Percentiles rank a stretch among this genome's conserved stretches.
Evolutionary conservation across 1,140 invertebrate genomes (phyloP).

Genomic region (Saccostrea echinata): DNA sequence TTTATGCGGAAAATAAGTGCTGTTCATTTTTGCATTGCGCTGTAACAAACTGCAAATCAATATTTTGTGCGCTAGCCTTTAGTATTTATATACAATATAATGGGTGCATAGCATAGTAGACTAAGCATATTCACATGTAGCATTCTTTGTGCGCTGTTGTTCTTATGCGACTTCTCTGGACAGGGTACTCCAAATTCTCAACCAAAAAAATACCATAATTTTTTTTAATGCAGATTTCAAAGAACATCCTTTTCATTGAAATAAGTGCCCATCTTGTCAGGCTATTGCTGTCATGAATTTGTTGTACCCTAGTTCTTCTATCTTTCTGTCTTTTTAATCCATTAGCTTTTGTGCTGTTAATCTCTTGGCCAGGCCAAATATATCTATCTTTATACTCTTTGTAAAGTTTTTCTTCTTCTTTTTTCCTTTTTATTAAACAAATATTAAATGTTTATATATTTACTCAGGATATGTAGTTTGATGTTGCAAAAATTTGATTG

Average conservation of each 20-base stretch:
- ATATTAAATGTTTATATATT: not conserved
- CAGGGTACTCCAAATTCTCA: not conserved
- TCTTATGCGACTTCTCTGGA: not conserved
- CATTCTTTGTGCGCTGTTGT: slow-evolving; percentile 29
- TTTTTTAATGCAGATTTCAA: not conserved
- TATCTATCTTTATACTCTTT: too few relatives aligned
- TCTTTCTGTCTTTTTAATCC: not conserved
- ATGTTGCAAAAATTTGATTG: too few relatives aligned
- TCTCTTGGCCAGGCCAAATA: not conserved
- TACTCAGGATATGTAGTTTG: not conserved
- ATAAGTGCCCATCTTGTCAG: not conserved
- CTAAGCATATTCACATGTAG: not conserved
- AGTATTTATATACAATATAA: not conserved
- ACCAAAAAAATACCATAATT: not conserved
- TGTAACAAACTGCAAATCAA: slow-evolving; percentile 16
- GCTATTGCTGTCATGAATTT: not conserved
- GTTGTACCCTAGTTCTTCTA: not conserved
- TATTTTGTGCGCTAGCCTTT: slow-evolving; percentile 16
- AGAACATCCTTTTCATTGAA: not conserved
- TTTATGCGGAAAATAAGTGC: slow-evolving; percentile 10
- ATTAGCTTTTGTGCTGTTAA: not conserved
- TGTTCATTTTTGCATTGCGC: not conserved
- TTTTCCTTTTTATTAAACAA: not conserved
- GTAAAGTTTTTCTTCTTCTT: not conserved
- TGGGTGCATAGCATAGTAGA: not conserved